Base-by-base conservation (phyloP, 1,140 invertebrate species). In the Cataglyphis hispanica region DNA sequence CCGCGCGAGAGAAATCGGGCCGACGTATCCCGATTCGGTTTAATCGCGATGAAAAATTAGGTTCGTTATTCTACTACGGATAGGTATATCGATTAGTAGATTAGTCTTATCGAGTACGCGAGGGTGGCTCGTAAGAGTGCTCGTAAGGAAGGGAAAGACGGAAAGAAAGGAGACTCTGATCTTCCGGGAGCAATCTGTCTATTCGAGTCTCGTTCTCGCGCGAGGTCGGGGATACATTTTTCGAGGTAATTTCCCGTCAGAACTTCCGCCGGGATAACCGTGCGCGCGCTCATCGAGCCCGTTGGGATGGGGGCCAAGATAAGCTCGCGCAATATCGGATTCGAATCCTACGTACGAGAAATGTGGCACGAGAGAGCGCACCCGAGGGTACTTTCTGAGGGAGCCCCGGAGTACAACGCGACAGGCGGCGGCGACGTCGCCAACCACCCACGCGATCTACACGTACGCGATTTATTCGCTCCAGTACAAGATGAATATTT, bases 181-280 rank as follows among this genome's bases (percentile, higher is more conserved):
- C n/a, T n/a, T 88, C 80, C 67, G 76, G 16, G 46, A 5, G 81
- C 90, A 88, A 92, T 93, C 89, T 89, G 88, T 93, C 91, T 92
- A 74, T 87, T 84, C 84, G 83, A 87, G 64, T 70, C 27, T 66
- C 72, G 19, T 22, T 75, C 31, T 58, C 37, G 61, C 61, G n/a
- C 37, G 31, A 22, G 64, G 72, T 69, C 66, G 83, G 50, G 89
- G 78, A 91, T 91, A 91, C 90, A 92, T 92, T 93, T 92, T 93
- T 92, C 87, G 91, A 92, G 92, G 92, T 93, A 93, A 93, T 93
- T 92, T 92, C 84, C 80, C 86, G 88, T 89, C 90, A 86, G 91
- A 91, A 91, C 60, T 88, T 4, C 88, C 72, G 89, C 22, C 11
- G 72, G 60, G 89, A 74, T 50, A 16, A 63, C 37, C 58, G 60